Evolutionary conservation across 1,140 invertebrate species (phyloP).

Genomic region (Dendroctonus ponderosae): DNA sequence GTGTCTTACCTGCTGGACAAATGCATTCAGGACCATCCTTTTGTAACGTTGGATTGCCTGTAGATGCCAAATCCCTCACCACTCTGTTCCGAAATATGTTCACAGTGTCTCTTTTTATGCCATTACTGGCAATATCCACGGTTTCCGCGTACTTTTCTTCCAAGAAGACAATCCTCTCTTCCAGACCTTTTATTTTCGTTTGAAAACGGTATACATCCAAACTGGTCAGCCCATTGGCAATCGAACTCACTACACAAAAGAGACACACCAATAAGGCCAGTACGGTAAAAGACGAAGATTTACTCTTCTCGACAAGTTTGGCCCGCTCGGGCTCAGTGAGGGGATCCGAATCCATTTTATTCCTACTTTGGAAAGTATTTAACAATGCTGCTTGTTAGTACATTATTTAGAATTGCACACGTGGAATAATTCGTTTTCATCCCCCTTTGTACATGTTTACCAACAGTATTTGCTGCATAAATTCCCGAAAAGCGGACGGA

Average conservation of each 20-base stretch:
- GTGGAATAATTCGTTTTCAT: conserved; percentile 11
- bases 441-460: conserved; percentile 27
- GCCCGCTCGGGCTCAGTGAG: conserved; percentile 24
- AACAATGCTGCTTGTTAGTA: conserved; percentile 35
- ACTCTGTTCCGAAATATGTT: conserved; percentile 40
- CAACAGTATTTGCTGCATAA: conserved; percentile 2
- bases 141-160: conserved; percentile 38
- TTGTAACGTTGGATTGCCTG: conserved; percentile 6
- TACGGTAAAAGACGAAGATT: conserved; percentile 20
- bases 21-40: conserved; percentile 49
- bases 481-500: background rate
- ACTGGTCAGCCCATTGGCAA: conserved; percentile 45
- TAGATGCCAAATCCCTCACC: conserved; percentile 38
- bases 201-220: conserved; percentile 43
- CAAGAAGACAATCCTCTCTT: conserved; percentile 42
- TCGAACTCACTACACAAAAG: conserved; percentile 48
- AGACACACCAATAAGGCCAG: conserved; percentile 47
- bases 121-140: conserved; percentile 38
- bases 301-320: conserved; percentile 13
- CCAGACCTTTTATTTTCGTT: conserved; percentile 39
- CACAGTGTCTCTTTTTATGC: conserved; percentile 43
- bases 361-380: conserved; percentile 21
- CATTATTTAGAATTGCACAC: conserved; percentile 20
- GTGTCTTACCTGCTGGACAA: conserved; percentile 49
- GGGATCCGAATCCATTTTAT: conserved; percentile 38